These are phyloP conservation scores for Mesitornis unicolor DNA, from an alignment of 2,113 vertebrate genomes.

Conservation along the genomic window DNA sequence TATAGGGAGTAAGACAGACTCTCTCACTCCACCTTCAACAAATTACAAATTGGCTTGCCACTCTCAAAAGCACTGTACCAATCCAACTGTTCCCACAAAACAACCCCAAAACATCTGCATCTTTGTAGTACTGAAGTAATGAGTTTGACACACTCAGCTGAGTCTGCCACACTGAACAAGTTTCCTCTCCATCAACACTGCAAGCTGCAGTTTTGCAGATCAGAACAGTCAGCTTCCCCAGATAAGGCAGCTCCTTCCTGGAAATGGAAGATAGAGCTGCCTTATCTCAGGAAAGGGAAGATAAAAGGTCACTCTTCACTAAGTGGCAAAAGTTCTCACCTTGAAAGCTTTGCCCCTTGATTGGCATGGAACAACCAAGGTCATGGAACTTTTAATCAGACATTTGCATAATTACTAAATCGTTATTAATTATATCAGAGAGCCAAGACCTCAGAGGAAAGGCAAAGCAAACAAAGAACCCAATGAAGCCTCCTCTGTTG, in stretches of 20 bases:
- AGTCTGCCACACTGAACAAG: background rate
- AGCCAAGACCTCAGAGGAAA: constrained; percentile 32
- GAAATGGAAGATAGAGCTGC: constrained; percentile 16
- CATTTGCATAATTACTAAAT: constrained; percentile 55
- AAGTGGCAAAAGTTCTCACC: constrained; percentile 29
- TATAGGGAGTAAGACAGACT: background rate
- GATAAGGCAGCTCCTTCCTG: constrained; percentile 28
- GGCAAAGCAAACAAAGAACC: constrained; percentile 65
- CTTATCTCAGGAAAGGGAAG: constrained; percentile 16
- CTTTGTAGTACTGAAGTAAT: background rate
- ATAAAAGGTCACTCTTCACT: constrained; percentile 48
- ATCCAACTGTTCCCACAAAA: background rate
- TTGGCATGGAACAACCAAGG: constrained; percentile 34
- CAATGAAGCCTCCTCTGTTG: constrained; percentile 43
- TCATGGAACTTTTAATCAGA: constrained; percentile 53
- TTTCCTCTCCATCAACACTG: background rate
- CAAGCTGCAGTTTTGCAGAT: background rate
- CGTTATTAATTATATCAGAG: constrained; percentile 54
- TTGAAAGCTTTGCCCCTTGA: constrained; percentile 45
- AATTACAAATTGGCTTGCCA: background rate
- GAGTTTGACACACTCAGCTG: background rate
- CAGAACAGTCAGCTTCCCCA: background rate
- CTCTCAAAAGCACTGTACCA: background rate
- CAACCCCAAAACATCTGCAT: background rate
- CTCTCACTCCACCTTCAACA: background rate